Evolutionary conservation across 2,888 invertebrate genomes (phyloP).

Genomic region (Chrysina gloriosa): DNA sequence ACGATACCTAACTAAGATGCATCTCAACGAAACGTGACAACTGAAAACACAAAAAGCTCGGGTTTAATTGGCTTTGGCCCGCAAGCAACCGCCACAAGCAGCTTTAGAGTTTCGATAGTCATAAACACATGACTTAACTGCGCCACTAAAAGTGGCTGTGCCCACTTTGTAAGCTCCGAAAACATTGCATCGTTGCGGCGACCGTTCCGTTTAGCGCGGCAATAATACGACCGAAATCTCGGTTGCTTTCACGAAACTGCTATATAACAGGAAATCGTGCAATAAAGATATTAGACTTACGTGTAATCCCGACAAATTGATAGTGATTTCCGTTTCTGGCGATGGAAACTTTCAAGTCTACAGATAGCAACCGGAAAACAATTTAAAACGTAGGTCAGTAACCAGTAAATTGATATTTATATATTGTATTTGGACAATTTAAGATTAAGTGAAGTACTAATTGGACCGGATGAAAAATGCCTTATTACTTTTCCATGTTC

Average conservation of each 20-base stretch:
- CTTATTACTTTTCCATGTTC: too few species aligned
- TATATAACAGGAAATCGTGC: slow-evolving; percentile 9
- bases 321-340: not conserved
- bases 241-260: slow-evolving; percentile 8
- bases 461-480: too few species aligned
- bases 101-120: slow-evolving; percentile 23
- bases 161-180: slow-evolving; percentile 32
- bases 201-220: slow-evolving; percentile 14
- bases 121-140: slow-evolving; percentile 35
- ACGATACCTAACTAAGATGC: too few species aligned
- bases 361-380: too few species aligned
- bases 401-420: too few species aligned
- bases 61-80: slow-evolving; percentile 18
- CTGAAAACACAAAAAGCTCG: not conserved
- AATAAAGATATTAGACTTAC: slow-evolving; percentile 14
- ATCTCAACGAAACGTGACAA: not conserved
- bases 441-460: too few species aligned
- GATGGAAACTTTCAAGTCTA: not conserved
- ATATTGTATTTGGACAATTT: too few species aligned
- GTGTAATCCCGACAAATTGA: slow-evolving; percentile 21
- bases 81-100: slow-evolving; percentile 15
- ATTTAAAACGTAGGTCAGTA: not conserved
- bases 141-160: slow-evolving; percentile 17
- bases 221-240: slow-evolving; percentile 30
- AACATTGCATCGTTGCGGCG: slow-evolving; percentile 33